Conservation (phyloP, 2,797 vertebrate species). For the Pelobates cultripes region DNA sequence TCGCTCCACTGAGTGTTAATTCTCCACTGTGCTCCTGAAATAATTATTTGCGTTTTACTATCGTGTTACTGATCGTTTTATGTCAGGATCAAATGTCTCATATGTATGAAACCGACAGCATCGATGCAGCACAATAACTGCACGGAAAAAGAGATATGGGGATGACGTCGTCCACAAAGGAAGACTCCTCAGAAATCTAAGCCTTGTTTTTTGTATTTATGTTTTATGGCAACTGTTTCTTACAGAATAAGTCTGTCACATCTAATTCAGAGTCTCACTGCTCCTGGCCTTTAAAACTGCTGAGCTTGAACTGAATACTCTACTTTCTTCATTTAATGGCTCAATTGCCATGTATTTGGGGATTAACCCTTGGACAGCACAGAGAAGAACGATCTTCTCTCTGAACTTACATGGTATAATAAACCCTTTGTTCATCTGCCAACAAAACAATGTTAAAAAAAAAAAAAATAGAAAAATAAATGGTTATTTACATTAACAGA, state of each 20-base stretch:
- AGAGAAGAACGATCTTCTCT: too few relatives aligned
- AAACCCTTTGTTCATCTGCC: too few relatives aligned
- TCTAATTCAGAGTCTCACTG: constrained; percentile 25
- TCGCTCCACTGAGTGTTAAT: constrained; percentile 67
- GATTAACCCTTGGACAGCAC: not conserved
- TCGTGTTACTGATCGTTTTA: constrained; percentile 58
- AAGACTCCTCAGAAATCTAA: constrained; percentile 14
- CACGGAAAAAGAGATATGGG: not conserved
- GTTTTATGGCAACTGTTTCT: constrained; percentile 5
- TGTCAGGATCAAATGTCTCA: constrained; percentile 53
- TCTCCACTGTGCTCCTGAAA: constrained; percentile 62
- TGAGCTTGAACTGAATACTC: constrained; percentile 37
- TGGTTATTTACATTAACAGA: too few relatives aligned
- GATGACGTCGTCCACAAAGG: not conserved
- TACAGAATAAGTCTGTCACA: constrained; percentile 22
- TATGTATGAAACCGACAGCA: constrained; percentile 56
- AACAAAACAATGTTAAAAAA: too few relatives aligned
- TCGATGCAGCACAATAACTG: constrained; percentile 8
- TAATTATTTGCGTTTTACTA: constrained; percentile 66
- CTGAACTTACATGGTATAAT: too few relatives aligned
- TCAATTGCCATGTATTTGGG: constrained; percentile 31
- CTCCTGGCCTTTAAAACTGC: constrained; percentile 40
- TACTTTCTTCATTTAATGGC: constrained; percentile 40
- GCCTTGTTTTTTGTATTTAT: constrained; percentile 11
- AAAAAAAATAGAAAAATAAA: too few relatives aligned